Evolutionary conservation across 2,113 vertebrate genomes (phyloP).

Genomic region (Gasterosteus aculeatus): DNA sequence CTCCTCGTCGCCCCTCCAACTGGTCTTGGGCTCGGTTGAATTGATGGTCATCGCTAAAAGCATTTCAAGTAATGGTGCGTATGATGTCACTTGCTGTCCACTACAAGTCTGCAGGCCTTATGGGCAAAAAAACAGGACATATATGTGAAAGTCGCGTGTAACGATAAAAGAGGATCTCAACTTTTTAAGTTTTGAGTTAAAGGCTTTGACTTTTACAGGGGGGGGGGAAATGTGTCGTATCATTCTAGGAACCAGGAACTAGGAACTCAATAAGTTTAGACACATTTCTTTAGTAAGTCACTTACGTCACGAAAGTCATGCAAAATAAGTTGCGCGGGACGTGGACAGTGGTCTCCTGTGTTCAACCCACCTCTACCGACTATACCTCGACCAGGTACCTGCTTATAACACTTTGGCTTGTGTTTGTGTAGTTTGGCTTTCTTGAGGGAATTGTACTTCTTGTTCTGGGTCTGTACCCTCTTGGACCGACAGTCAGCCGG

Average conservation of each 20-base stretch:
- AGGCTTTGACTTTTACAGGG: neutral
- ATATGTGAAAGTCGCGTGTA: too few relatives aligned
- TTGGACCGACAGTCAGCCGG: slow-evolving; percentile 21
- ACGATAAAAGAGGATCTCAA: too few relatives aligned
- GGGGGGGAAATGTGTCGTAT: too few relatives aligned
- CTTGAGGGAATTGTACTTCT: too few relatives aligned
- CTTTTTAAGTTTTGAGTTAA: slow-evolving; percentile 5
- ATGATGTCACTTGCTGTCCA: slow-evolving; percentile 56
- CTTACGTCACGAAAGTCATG: too few relatives aligned
- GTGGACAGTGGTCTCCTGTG: too few relatives aligned
- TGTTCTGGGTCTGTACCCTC: too few relatives aligned
- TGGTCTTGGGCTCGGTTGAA: slow-evolving; percentile 11
- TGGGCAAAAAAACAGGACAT: neutral
- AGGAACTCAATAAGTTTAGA: neutral
- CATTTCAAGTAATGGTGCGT: slow-evolving; percentile 36
- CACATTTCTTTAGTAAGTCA: neutral
- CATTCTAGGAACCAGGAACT: neutral
- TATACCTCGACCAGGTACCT: too few relatives aligned
- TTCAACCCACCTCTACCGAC: too few relatives aligned
- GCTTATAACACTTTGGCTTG: too few relatives aligned
- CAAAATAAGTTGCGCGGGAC: too few relatives aligned
- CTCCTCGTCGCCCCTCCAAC: neutral
- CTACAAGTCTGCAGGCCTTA: neutral
- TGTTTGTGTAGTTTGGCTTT: too few relatives aligned
- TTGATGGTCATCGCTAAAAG: slow-evolving; percentile 52